phyloP scores from a whole-genome alignment of 30 jellyfish, hydroid and myxozoan species.

The Rhopilema esculentum region DNA sequence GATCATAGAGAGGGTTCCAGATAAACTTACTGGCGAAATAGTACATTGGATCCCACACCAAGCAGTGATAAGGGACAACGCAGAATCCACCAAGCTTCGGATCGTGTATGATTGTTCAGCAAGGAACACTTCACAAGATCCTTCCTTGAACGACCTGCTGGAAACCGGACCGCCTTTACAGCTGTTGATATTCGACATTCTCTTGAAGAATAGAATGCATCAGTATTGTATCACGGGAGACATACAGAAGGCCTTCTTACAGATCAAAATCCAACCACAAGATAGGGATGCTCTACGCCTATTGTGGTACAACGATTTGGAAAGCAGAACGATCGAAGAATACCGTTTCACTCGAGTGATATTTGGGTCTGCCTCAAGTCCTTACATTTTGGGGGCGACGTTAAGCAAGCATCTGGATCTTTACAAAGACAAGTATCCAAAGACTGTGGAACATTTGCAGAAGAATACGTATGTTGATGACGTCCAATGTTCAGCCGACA shows the following conservation, averaged over 20 bases:
- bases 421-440: background rate
- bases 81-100: background rate
- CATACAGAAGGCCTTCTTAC: conserved; percentile 31
- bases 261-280: background rate
- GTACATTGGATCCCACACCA: background rate
- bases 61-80: background rate
- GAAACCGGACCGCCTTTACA: background rate
- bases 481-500: background rate
- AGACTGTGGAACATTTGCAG: background rate
- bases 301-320: background rate
- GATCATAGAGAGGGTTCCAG: background rate
- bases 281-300: background rate
- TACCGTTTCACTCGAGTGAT: background rate
- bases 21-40: background rate
- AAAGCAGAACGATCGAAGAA: background rate
- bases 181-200: background rate
- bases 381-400: background rate
- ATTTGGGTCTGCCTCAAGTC: background rate
- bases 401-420: background rate
- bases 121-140: background rate
- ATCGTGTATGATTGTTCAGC: background rate
- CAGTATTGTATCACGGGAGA: conserved; percentile 43
- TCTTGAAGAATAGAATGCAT: background rate
- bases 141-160: background rate
- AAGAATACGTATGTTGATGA: background rate